Percentiles rank a stretch among this genome's conserved stretches.
Conservation (phyloP, 35 echinoderm and acorn worm species). For the Hemicentrotus pulcherrimus region DNA sequence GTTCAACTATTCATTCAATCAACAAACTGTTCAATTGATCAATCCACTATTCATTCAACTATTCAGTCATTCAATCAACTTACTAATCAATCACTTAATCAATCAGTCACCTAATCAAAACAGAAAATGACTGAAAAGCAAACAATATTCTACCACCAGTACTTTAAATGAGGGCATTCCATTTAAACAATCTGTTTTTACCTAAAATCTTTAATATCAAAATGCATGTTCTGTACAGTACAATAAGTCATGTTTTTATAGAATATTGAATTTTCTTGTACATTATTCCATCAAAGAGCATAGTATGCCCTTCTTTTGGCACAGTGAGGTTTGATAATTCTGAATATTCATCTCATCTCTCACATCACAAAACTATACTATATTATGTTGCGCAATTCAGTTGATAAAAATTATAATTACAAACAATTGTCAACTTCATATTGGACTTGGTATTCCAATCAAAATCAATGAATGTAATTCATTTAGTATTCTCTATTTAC, state of each 20-base stretch:
- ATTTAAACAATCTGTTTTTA: background rate
- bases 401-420: background rate
- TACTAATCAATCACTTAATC: background rate
- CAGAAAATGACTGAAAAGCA: background rate
- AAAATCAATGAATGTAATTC: background rate
- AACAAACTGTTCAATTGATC: no score
- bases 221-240: background rate
- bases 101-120: background rate
- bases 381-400: background rate
- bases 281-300: background rate
- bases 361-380: background rate
- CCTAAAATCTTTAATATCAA: conserved; percentile 1
- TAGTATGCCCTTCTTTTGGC: background rate
- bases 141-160: background rate
- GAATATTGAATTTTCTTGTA: background rate
- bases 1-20: no score
- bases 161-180: no score
- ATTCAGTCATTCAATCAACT: background rate
- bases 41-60: no score
- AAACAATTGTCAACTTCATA: background rate
- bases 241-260: background rate
- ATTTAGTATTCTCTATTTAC: background rate
- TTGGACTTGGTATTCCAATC: background rate
- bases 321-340: background rate
- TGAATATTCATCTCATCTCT: no score